These are phyloP conservation scores for Fratercula arctica DNA, from an alignment of 2,797 vertebrate genomes.

Conservation along the genomic window DNA sequence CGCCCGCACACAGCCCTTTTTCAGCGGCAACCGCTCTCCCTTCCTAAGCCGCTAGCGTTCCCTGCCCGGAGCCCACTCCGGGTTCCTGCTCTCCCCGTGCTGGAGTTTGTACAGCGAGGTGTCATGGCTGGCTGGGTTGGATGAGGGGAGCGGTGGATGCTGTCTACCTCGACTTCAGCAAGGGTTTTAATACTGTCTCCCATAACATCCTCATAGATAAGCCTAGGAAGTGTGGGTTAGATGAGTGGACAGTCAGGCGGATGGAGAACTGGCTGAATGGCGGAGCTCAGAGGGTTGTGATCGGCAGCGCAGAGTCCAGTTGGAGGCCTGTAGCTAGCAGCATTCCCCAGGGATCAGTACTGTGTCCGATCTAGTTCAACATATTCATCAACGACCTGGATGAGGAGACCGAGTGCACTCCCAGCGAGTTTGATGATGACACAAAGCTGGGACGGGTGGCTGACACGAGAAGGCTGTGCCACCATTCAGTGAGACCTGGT, in stretches of 20 bases:
- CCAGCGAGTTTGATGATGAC: background rate
- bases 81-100: background rate
- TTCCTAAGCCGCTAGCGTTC: accelerated
- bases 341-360: background rate
- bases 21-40: too few relatives aligned
- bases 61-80: background rate
- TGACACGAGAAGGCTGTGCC: background rate
- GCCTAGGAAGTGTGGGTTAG: background rate
- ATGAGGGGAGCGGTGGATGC: background rate
- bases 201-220: background rate
- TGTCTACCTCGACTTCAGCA: background rate
- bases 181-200: background rate
- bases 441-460: background rate
- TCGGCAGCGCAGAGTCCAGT: background rate
- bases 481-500: background rate
- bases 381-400: background rate
- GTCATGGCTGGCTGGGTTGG: background rate
- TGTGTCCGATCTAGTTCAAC: background rate
- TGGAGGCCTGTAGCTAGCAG: background rate
- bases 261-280: background rate
- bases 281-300: background rate
- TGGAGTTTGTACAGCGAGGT: accelerated
- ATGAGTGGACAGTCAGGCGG: background rate
- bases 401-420: background rate
- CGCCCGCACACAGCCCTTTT: accelerated